A percentile compares a stretch with the other conserved stretches of the same genome.
phyloP scores from a whole-genome alignment of 2,113 vertebrate species.

The Otocyon megalotis region DNA sequence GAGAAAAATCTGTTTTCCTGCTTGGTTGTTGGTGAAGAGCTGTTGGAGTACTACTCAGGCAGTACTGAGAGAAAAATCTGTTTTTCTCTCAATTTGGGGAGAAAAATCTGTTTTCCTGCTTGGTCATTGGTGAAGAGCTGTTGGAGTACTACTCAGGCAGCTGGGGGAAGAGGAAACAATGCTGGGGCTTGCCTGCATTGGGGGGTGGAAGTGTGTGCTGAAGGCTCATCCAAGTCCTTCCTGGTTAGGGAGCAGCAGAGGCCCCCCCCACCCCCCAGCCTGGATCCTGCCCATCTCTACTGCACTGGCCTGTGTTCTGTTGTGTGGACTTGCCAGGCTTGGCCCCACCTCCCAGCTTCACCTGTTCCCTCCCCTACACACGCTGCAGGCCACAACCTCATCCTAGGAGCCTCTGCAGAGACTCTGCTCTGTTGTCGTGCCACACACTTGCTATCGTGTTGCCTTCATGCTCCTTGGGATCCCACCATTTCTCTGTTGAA shows the following conservation, averaged over 20 bases:
- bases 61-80: not conserved
- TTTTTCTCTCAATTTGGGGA: not conserved
- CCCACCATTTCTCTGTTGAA: not conserved
- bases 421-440: not conserved
- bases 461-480: not conserved
- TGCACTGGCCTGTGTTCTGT: not conserved
- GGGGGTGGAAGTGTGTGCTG: not conserved
- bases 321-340: fast-evolving
- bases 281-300: not conserved
- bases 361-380: not conserved
- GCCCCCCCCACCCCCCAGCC: not conserved
- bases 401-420: not conserved
- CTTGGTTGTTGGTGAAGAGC: not conserved
- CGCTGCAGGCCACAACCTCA: not conserved
- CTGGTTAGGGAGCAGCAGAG: not conserved
- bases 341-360: not conserved
- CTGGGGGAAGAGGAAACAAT: not conserved
- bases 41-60: fast-evolving
- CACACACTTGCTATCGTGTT: not conserved
- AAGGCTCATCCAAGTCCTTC: not conserved
- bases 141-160: too few relatives aligned
- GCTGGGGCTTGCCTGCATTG: not conserved
- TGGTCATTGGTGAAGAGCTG: not conserved
- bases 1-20: not conserved
- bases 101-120: too few relatives aligned